phyloP scores from a whole-genome alignment of 2,113 vertebrate species.

The Symphodus melops region DNA sequence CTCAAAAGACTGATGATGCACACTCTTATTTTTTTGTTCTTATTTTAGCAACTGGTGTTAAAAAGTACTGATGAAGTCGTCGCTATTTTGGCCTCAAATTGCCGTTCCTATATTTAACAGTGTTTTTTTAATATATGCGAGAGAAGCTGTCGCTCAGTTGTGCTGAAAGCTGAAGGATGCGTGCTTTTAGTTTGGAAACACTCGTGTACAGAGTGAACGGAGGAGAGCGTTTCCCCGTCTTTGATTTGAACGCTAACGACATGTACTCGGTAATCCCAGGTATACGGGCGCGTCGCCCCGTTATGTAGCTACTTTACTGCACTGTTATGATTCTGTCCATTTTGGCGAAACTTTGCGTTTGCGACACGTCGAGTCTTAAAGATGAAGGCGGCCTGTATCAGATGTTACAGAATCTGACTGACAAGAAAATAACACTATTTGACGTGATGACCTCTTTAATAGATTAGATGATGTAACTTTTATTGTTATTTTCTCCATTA shows the following conservation, averaged over 20 bases:
- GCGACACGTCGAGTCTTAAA: constrained; percentile 1
- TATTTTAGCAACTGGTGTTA: constrained; percentile 2
- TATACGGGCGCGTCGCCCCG: constrained; percentile 25
- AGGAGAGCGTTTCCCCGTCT: neutral
- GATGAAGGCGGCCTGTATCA: constrained; percentile 6
- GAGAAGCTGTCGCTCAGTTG: neutral
- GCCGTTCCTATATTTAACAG: constrained; percentile 18
- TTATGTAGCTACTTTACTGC: constrained; percentile 46
- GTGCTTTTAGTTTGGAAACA: neutral
- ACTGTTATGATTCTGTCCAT: constrained; percentile 10
- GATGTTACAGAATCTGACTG: constrained; percentile 2
- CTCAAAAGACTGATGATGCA: neutral
- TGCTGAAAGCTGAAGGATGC: neutral
- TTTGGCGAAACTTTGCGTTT: neutral
- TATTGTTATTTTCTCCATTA: too few species aligned
- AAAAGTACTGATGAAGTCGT: constrained; percentile 4
- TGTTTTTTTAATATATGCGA: neutral
- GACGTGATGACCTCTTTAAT: neutral
- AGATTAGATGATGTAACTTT: neutral
- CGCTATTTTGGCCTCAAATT: neutral
- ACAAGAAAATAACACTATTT: neutral
- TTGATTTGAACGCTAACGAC: constrained; percentile 26
- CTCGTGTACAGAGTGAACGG: neutral
- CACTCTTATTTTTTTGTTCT: neutral
- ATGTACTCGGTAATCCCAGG: neutral